A percentile compares a stretch with the other conserved stretches of the same genome.
Conservation (phyloP, 1,140 invertebrate species). For the Ladona fulva region DNA sequence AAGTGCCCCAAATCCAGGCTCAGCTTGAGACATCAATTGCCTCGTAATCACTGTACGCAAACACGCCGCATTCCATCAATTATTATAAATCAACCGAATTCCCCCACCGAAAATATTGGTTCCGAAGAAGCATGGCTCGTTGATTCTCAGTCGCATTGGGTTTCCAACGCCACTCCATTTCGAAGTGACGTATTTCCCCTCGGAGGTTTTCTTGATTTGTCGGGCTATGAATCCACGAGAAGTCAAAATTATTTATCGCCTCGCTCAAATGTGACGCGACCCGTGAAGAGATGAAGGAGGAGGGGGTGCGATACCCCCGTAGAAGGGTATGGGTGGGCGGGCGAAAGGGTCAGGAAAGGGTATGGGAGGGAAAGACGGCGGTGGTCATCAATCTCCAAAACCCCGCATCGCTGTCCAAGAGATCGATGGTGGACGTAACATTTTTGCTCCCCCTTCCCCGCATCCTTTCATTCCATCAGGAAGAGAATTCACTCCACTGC, state of each 20-base stretch:
- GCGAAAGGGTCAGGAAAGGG: neutral
- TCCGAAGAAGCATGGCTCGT: neutral
- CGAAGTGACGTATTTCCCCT: neutral
- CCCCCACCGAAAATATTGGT: no score
- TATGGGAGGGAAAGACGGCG: neutral
- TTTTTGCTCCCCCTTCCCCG: neutral
- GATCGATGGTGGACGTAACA: conserved; percentile 7
- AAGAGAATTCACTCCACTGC: neutral
- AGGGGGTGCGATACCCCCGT: neutral
- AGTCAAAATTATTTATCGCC: conserved; percentile 7
- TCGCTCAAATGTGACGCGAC: neutral
- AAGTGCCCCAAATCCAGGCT: no score
- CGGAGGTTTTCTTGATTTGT: conserved; percentile 4
- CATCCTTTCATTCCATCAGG: conserved; percentile 3
- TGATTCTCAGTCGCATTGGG: neutral
- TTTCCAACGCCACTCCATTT: neutral
- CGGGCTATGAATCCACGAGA: conserved; percentile 6
- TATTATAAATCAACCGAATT: no score
- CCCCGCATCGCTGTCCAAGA: neutral
- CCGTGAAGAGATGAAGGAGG: neutral
- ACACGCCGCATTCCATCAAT: no score
- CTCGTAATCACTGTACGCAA: no score
- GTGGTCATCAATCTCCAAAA: neutral
- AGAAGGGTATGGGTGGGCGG: neutral
- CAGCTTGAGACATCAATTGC: no score